A percentile compares a stretch with the other conserved stretches of the same genome.
Evolutionary conservation across 2,797 vertebrate genomes (phyloP).

Genomic region (Arrhamphus sclerolepis): DNA sequence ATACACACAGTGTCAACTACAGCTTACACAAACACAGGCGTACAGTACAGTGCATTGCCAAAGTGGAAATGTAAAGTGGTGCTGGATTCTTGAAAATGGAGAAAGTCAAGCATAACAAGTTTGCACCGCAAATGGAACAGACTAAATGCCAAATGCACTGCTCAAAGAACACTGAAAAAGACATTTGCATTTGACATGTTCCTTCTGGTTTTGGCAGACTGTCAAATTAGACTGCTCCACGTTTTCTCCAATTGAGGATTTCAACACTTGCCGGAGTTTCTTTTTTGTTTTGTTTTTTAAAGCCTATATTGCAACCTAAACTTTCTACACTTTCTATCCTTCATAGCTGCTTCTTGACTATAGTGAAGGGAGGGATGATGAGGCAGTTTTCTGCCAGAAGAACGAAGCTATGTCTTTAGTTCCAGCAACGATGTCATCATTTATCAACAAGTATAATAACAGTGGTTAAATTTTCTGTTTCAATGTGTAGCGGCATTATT

Average conservation of each 20-base stretch:
- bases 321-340: too few relatives aligned
- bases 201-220: neutral
- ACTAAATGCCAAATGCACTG: neutral
- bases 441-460: too few relatives aligned
- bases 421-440: too few relatives aligned
- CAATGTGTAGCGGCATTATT: too few relatives aligned
- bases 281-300: too few relatives aligned
- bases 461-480: too few relatives aligned
- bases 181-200: constrained; percentile 1
- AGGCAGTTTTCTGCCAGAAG: too few relatives aligned
- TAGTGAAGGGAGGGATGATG: too few relatives aligned
- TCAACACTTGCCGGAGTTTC: neutral
- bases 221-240: neutral
- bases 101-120: constrained; percentile 34
- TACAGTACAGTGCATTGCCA: constrained; percentile 33
- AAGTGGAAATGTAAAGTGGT: constrained; percentile 40
- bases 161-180: constrained; percentile 2
- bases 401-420: too few relatives aligned
- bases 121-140: constrained; percentile 10
- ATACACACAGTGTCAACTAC: constrained; percentile 24
- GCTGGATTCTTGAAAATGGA: constrained; percentile 28
- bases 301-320: too few relatives aligned
- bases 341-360: too few relatives aligned
- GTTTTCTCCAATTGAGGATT: constrained; percentile 1
- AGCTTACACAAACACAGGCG: constrained; percentile 29